phyloP scores from a whole-genome alignment of 2,113 vertebrate species.

The Mugil cephalus region DNA sequence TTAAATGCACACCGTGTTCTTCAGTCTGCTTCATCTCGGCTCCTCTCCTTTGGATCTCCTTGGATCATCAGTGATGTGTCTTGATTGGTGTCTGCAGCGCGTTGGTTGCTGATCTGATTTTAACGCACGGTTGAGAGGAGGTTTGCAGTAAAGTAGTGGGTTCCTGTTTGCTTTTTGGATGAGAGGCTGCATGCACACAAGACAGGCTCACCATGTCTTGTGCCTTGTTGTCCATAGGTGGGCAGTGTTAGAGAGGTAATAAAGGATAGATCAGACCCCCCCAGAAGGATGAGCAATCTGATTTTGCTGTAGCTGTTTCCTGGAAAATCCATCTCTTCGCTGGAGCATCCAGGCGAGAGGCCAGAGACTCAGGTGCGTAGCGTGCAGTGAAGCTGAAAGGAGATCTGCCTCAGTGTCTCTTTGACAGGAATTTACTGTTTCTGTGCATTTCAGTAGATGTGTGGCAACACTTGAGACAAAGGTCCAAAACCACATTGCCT shows the following conservation, averaged over 20 bases:
- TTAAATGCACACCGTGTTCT: conserved; percentile 2
- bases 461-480: background rate
- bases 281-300: conserved; percentile 25
- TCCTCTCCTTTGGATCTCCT: conserved; percentile 12
- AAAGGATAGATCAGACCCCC: conserved; percentile 26
- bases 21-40: conserved; percentile 21
- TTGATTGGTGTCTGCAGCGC: background rate
- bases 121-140: conserved; percentile 7
- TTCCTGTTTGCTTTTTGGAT: conserved; percentile 29
- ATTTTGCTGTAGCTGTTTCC: conserved; percentile 44
- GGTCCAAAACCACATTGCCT: background rate
- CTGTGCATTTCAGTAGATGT: conserved; percentile 29
- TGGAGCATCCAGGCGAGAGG: conserved; percentile 37
- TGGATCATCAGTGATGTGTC: conserved; percentile 9
- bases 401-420: conserved; percentile 35
- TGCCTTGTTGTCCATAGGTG: conserved; percentile 29
- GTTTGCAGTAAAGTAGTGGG: conserved; percentile 8
- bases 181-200: conserved; percentile 11
- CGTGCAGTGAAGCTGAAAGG: conserved; percentile 51
- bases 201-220: conserved; percentile 1
- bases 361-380: conserved; percentile 60
- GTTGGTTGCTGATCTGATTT: conserved; percentile 9
- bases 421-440: conserved; percentile 37
- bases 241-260: conserved; percentile 38
- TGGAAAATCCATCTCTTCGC: conserved; percentile 44